Evolutionary conservation across 1,140 invertebrate genomes (phyloP).

Genomic region (Apolygus lucorum): DNA sequence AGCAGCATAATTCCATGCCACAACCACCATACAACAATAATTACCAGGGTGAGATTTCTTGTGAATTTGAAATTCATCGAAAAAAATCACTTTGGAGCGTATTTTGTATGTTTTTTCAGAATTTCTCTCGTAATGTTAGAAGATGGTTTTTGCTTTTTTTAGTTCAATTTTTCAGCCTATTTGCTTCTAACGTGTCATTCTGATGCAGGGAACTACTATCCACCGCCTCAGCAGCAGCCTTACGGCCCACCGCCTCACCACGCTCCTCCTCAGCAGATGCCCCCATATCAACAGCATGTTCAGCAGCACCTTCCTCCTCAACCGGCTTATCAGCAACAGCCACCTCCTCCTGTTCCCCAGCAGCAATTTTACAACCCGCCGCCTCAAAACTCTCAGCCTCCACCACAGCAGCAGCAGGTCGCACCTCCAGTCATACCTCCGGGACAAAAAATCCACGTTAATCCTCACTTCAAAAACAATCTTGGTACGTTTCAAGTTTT

Average conservation of each 20-base stretch:
- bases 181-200: too few relatives aligned
- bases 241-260: slow-evolving; percentile 14
- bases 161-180: too few relatives aligned
- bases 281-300: slow-evolving; percentile 14
- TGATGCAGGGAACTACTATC: slow-evolving; percentile 1
- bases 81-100: too few relatives aligned
- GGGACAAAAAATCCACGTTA: slow-evolving; percentile 15
- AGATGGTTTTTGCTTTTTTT: too few relatives aligned
- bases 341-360: slow-evolving; percentile 9
- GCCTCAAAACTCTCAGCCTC: slow-evolving; percentile 6
- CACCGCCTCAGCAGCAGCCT: slow-evolving; percentile 9
- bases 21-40: too few relatives aligned
- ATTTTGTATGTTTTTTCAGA: too few relatives aligned
- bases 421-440: slow-evolving; percentile 7
- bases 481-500: too few relatives aligned
- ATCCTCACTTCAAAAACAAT: not conserved
- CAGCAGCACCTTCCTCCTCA: not conserved
- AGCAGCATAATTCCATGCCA: too few relatives aligned
- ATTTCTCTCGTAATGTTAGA: too few relatives aligned
- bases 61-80: too few relatives aligned
- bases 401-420: not conserved
- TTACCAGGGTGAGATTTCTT: too few relatives aligned
- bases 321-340: slow-evolving; percentile 16
- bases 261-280: not conserved
- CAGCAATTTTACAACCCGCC: slow-evolving; percentile 5